Base-by-base conservation (phyloP, 1,140 invertebrate genomes). In the Drosophila ercepeae region DNA sequence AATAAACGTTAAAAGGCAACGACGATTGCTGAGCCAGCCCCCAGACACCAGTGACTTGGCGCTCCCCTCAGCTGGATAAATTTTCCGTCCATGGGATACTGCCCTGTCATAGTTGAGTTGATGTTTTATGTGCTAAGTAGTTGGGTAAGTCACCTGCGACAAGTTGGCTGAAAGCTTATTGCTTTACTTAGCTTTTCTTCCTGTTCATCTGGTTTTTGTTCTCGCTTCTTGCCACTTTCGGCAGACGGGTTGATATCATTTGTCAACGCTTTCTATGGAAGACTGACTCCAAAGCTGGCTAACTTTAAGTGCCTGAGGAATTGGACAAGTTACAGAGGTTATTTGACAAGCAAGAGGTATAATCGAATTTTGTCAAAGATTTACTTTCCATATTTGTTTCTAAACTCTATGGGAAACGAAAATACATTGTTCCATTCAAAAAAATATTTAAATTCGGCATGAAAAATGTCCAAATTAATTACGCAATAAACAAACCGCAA, bases 121-220 rank as follows among this genome's bases (percentile, higher is more conserved):
- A 59, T 75, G 60, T 68, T 75, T 75, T 75, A 75, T 68, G 72
- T 75, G 55, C 71, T 75, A 69, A 75, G 71, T 75, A 75, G 73
- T 75, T 75, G 72, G 57, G 72, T 75, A 69, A 75, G 73, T 75
- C 73, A 75, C 71, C 73, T 75, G 73, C 73, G 73, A 75, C 73
- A 75, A 75, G 73, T 75, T 75, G 53, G 55, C 63, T 55, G 54
- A 68, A 75, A 75, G 72, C 71, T 75, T 68, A 68, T 45, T 57
- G 60, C 69, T 39, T 65, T 67, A 14, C 48, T 32, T 52, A 16
- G 9, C 46, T 45, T 34, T 32, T 53, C 27, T 29, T 45, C 5
- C 4, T 11, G 16, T 61, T 46, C 42, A 64, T 64, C 58, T 44
- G 58, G 34, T 41, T 55, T 34, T 54, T 48, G 23, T 54, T 25